Evolutionary conservation across 2,888 invertebrate species (phyloP), one percentile per base, ranked within the genome.

Genomic region (Platycheirus albimanus): DNA sequence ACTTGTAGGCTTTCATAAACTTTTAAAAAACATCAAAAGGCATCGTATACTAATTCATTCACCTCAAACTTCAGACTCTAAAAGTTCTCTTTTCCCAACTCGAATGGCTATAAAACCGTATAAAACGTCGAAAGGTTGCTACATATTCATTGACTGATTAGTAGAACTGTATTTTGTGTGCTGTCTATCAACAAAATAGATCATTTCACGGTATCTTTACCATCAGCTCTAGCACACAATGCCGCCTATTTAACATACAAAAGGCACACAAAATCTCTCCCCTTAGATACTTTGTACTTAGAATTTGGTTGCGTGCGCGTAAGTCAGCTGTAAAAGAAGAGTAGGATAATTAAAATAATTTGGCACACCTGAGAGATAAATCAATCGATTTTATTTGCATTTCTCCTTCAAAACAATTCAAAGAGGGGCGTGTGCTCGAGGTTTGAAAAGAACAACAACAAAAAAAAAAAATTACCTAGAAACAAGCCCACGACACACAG

Each of bases 341-440:
- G n/a, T n/a, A n/a, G 47, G 77, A 77, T 67, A 72, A 81, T 76
- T 76, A 76, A 81, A 81, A 81, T 81, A 81, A 81, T 81, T 81
- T 81, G 81, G 81, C 81, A 81, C 81, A 81, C 77, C 81, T 77
- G 81, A 81, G 77, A 71, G 77, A 81, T 81, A 81, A 77, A 81
- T 81, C 77, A 81, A 81, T 81, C 54, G 81, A 81, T 81, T 77
- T 61, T 71, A 77, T 71, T 72, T 77, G 67, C 77, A 66, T 71
- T 49, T 64, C 63, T 56, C 49, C 61, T 38, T 36, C 56, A 66
- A 58, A 61, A 61, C 61, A 61, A 63, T 67, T 28, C 43, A 69
- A 56, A 71, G 49, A 56, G 56, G 66, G 66, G 66, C 81, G 77
- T 77, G 81, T 67, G 77, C 71, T 72, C 36, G 77, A 63, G 24